These are phyloP conservation scores for Idaea dimidiata DNA, from an alignment of 2,888 invertebrate genomes.

Conservation along the genomic window DNA sequence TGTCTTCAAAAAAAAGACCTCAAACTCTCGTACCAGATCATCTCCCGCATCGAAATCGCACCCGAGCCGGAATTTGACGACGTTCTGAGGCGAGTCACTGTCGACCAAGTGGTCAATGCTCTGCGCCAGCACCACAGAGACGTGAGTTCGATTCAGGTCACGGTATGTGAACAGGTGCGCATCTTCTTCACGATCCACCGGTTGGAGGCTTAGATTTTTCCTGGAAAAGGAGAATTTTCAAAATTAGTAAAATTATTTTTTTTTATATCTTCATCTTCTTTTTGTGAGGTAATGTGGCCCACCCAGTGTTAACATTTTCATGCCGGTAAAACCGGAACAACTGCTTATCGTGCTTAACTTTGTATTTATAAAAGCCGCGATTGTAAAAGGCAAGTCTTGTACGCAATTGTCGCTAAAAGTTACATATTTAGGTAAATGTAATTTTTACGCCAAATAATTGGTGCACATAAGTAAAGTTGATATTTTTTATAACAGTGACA, in stretches of 20 bases:
- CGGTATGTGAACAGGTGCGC: conserved; percentile 86
- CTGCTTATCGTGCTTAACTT: no score
- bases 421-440: no score
- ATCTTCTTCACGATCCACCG: conserved; percentile 87
- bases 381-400: no score
- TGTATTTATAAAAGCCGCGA: no score
- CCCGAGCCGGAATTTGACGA: conserved; percentile 89
- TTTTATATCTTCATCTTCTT: no score
- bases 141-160: conserved; percentile 88
- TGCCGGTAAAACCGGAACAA: no score
- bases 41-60: conserved; percentile 86
- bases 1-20: no score
- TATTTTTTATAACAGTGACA: neutral
- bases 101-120: conserved; percentile 91
- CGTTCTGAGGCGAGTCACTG: conserved; percentile 88
- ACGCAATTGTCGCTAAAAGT: no score
- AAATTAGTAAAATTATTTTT: neutral
- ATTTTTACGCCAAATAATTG: no score
- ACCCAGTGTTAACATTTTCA: no score
- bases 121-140: conserved; percentile 87
- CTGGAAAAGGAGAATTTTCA: conserved; percentile 40
- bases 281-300: no score
- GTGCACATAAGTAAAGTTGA: no score
- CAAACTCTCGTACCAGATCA: conserved; percentile 76
- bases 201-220: conserved; percentile 85